Evolutionary conservation across 2,888 invertebrate genomes (phyloP).

Genomic region (Tinea semifulvella): DNA sequence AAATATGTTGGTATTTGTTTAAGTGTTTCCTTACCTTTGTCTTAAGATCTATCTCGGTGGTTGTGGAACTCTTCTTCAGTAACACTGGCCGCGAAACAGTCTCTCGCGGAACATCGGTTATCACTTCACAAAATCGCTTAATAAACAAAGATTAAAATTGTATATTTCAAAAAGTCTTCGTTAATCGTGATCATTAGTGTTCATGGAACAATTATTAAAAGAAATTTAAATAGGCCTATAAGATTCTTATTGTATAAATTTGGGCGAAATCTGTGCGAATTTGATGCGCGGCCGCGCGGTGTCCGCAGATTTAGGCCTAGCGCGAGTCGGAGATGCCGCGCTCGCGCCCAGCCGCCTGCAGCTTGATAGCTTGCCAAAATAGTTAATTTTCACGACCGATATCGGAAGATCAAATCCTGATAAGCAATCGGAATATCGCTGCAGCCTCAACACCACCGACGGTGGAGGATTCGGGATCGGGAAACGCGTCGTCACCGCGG

Average conservation of each 20-base stretch:
- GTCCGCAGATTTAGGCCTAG: constrained; percentile 7
- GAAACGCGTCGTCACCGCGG: not conserved
- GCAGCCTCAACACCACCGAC: not conserved
- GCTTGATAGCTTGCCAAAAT: constrained; percentile 3
- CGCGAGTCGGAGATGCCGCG: not conserved
- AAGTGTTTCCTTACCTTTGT: constrained; percentile 1
- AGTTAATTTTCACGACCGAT: constrained; percentile 16
- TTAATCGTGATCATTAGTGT: not conserved
- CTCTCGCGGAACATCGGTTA: not conserved
- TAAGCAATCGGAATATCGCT: constrained; percentile 30
- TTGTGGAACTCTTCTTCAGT: not conserved
- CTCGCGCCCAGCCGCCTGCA: not conserved
- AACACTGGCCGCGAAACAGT: not conserved
- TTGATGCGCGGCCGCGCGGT: constrained; percentile 1
- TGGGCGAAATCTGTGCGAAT: constrained; percentile 12
- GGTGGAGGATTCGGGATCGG: not conserved
- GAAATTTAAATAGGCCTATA: constrained; percentile 16
- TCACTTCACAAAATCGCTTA: constrained; percentile 4
- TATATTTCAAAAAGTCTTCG: not conserved
- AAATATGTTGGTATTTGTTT: not conserved
- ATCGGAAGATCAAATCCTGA: constrained; percentile 31
- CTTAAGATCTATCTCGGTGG: not conserved
- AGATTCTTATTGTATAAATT: constrained; percentile 15
- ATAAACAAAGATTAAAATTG: not conserved
- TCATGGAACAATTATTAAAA: not conserved